A percentile compares a stretch with the other conserved stretches of the same genome.
phyloP scores from a whole-genome alignment of 2,113 vertebrate genomes.

The Mobula birostris region DNA sequence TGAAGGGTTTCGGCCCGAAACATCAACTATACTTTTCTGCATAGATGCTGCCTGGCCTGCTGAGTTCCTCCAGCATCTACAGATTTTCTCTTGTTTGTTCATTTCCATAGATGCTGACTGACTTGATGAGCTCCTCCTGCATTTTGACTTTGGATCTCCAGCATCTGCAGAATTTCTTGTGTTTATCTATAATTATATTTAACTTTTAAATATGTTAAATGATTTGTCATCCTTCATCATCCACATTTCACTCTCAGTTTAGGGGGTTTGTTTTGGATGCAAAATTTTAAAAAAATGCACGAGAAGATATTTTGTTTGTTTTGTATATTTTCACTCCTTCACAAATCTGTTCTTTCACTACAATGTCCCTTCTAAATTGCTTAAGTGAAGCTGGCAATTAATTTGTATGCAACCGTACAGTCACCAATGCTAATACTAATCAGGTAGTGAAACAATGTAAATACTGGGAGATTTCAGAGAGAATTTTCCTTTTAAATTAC shows the following conservation, averaged over 20 bases:
- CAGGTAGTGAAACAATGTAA: background rate
- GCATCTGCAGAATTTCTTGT: no score
- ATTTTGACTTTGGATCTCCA: no score
- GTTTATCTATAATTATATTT: background rate
- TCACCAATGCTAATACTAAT: background rate
- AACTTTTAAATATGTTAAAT: background rate
- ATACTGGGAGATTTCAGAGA: background rate
- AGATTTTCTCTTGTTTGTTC: no score
- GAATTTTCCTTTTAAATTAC: background rate
- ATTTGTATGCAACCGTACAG: background rate
- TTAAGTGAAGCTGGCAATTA: background rate
- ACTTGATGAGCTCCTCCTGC: no score
- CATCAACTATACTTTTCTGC: no score
- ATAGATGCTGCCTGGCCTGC: no score
- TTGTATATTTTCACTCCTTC: background rate
- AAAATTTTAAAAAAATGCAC: background rate
- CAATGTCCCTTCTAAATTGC: background rate
- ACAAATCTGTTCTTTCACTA: background rate
- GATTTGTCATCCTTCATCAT: background rate
- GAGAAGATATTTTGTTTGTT: background rate
- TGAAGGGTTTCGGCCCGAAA: no score
- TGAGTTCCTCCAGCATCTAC: no score
- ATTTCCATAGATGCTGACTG: no score
- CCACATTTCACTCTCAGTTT: background rate
- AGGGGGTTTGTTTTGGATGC: background rate